Conservation (phyloP, 1,140 invertebrate genomes). For the Tribolium madens region DNA sequence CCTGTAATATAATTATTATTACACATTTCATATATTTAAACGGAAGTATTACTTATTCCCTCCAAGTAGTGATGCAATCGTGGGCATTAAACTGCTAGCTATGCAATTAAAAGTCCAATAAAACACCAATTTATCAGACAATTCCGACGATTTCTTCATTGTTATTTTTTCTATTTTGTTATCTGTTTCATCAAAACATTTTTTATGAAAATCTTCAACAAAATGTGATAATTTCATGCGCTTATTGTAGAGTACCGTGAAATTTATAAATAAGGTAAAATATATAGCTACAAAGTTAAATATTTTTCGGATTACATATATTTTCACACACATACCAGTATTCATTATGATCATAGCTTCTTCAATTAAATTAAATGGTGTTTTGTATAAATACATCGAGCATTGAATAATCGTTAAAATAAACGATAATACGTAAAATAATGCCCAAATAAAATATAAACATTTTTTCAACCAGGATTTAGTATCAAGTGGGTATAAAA, state of each 20-base stretch:
- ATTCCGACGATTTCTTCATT: not conserved
- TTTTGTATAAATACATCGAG: conserved; percentile 2
- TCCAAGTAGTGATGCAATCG: not conserved
- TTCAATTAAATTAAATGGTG: not conserved
- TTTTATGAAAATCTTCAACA: not conserved
- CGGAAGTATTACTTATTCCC: not conserved
- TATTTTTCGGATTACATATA: not conserved
- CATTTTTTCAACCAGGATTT: not conserved
- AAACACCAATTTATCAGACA: not conserved
- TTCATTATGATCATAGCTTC: conserved; percentile 21
- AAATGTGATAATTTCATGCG: not conserved
- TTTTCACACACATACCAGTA: not conserved
- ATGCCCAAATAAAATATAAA: conserved; percentile 1
- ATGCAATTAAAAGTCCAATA: conserved; percentile 5
- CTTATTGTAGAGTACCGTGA: not conserved
- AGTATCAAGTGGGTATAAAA: conserved; percentile 1
- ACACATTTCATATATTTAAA: not conserved
- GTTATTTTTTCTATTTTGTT: conserved; percentile 1
- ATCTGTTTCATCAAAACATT: not conserved
- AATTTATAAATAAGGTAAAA: conserved; percentile 1
- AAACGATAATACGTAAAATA: not conserved
- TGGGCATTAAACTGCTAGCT: not conserved
- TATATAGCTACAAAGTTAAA: conserved; percentile 1
- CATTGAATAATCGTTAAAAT: not conserved
- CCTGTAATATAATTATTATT: not conserved